Evolutionary conservation across 1,140 invertebrate genomes (phyloP), one percentile per base, ranked within the genome.

Genomic region (Liolophura sinensis): DNA sequence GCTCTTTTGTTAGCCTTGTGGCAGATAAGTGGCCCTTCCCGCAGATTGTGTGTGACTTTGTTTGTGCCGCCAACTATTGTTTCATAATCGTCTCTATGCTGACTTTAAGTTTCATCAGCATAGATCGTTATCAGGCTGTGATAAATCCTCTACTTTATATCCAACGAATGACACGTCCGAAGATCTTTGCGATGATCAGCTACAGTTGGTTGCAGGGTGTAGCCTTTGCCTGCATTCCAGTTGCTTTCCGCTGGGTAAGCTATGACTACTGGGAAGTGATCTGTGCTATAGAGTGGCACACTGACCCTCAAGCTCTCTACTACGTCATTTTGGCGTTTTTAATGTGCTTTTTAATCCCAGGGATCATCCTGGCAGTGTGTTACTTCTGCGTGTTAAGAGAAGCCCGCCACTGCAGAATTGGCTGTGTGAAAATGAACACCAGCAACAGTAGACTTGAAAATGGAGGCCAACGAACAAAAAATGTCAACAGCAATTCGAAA

Each of bases 201-300:
- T 79, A 71, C 47, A 64, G 77, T 0, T 83, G 82, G 82, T 55
- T 82, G 6, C 78, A 79, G 59, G 81, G 78, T 15, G 12, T 80
- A 15, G 52, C 61, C 48, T 78, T 83, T 62, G 75, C 74, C 0
- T 20, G 75, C 16, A 72, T 75, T 1, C 82, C 83, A 0, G 65
- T 79, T 6, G 46, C 75, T 12, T 55, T 70, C 14, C 40, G 71
- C n/a, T 84, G 82, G 82, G 67, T 84, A 1, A 60, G 74, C 20
- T 85, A 80, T 68, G 84, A 85, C 67, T 83, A 84, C 68, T 83
- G 81, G 80, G 84, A 85, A 65, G 74, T 68, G 11, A 74, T 79
- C 0, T 85, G 84, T 66, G 83, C 82, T 20, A 84, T 84, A 55
- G 67, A 81, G 49, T 85, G 83, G 83, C 74, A 78, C 31, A 47